Evolutionary conservation across 2,888 invertebrate genomes (phyloP), one percentile per base, ranked within the genome.

Genomic region (Rhamphomyia laevipes): DNA sequence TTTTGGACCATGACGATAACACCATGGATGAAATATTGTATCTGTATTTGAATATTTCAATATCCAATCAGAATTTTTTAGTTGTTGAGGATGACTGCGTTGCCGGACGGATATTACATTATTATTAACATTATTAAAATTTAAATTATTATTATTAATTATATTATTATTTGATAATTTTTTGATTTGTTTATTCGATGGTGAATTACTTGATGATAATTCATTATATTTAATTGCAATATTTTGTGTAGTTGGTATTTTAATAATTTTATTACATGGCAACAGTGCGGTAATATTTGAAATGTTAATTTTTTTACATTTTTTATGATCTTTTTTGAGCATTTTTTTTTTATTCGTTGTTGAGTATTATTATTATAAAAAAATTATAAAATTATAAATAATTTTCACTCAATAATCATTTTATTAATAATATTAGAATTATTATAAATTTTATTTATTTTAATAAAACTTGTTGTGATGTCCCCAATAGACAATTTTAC

Each of bases 1-100:
- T 47, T 56, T 55, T 46, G 52, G 48, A 31, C 50, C 55, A 30
- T 56, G 7, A 27, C 23, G 57, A 42, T 52, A 51, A 49, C 58
- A 53, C 67, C 69, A 68, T 52, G 68, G 66, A 60, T 68, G 64
- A 45, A 67, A 68, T 53, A 67, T 67, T 49, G 65, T 64, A 48
- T 58, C 58, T 58, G 63, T 53, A 30, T 61, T 56, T 53, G 62
- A 60, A 51, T 67, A 64, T 49, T 63, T 62, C 51, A 69, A 52
- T 46, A 69, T 67, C 69, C 69, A 69, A 53, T 63, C 65, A 10
- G 63, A 49, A 17, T 11, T 31, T n/a, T 4, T 23, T 9, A 27
- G 13, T 21, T 13, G 13, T 27, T n/a, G n/a, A n/a, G 23, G 23
- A 27, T 27, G 7, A 27, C 7, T 27, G 23, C 7, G 16, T 5